Evolutionary conservation across 2,888 invertebrate species (phyloP), one percentile per base, ranked within the genome.

Genomic region (Phalera bucephala): DNA sequence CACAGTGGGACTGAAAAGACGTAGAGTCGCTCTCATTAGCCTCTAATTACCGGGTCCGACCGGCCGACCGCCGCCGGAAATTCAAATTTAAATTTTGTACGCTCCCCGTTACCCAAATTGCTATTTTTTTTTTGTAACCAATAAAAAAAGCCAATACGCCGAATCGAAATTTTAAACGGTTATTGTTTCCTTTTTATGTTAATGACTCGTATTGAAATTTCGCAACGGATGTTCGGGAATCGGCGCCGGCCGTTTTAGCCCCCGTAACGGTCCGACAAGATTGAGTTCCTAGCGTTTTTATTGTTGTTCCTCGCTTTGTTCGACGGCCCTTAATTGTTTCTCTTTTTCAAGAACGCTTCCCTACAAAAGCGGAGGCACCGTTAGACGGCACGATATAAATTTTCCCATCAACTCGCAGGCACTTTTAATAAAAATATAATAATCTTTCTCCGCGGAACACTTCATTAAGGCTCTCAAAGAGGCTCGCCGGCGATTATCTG

Each of bases 121-220:
- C 78, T 72, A 81, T 83, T 84, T 84, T 80, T 15, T n/a, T 8
- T 68, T 31, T 30, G 36, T 56, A 68, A 74, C 71, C 78, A 81
- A 82, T 84, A 84, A 83, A 85, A n/a, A 82, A 80, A 61, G 67
- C 73, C 74, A 75, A 76, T 70, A 68, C n/a, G 15, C 73, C 75
- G 72, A 76, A 80, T 74, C 80, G 75, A 81, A 70, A 82, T 84
- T 86, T 86, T 82, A 83, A 87, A 88, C 74, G 83, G 84, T 86
- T 88, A 87, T 85, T 86, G 85, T 89, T 85, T 80, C 79, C 78
- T 81, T 85, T 88, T 89, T 86, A 88, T 86, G 84, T 76, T 87
- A 86, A 87, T 88, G 83, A 64, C 72, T 77, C 71, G 78, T 78
- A 82, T 84, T 83, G 80, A 80, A 81, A 80, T 80, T 76, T 74